Base-by-base conservation (phyloP, 2,888 invertebrate species). In the Pollenia amentaria region DNA sequence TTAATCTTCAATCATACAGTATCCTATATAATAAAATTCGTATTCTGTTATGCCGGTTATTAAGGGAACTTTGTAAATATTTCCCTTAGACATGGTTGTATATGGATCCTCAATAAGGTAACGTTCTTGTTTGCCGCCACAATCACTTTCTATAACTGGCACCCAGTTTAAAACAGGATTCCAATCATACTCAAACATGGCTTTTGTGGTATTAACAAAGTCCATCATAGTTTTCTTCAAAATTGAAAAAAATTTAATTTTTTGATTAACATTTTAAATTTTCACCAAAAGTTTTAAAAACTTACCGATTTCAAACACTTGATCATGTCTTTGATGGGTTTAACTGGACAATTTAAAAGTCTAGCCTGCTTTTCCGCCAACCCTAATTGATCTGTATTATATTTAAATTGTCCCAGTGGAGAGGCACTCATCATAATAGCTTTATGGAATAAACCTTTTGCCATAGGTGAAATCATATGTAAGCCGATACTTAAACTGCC, bases 381-480 rank as follows among this genome's bases (percentile, higher is more conserved):
- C 40, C 94, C 90, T 11, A 94, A 90, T 89, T 95, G 95, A 79
- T 95, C 90, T 0, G 91, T 88, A 0, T 94, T 93, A 3, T 95
- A 93, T 0, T 94, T 93, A 88, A 93, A 93, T 42, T 95, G 94
- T 1, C 93, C 93, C 0, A 94, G 92, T 0, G 94, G 94, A 0
- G 96, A 94, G 0, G 95, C 96, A 89, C 96, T 96, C 95, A 96
- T 95, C 2, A 95, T 95, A 40, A 96, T 95, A 0, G 94, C 96
- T 72, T 95, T 94, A 90, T 96, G 96, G 92, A 96, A 96, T 0
- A 97, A 92, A 60, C 95, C 95, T 91, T 94, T 94, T 0, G 95
- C 95, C 95, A 96, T 95, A 0, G 96, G 95, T 0, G 96, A 96
- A 10, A 95, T 92, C 94, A 95, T 94, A 75, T 95, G 95, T 76